Conservation (phyloP, 2,888 invertebrate species). For the Sinelater perroti region DNA sequence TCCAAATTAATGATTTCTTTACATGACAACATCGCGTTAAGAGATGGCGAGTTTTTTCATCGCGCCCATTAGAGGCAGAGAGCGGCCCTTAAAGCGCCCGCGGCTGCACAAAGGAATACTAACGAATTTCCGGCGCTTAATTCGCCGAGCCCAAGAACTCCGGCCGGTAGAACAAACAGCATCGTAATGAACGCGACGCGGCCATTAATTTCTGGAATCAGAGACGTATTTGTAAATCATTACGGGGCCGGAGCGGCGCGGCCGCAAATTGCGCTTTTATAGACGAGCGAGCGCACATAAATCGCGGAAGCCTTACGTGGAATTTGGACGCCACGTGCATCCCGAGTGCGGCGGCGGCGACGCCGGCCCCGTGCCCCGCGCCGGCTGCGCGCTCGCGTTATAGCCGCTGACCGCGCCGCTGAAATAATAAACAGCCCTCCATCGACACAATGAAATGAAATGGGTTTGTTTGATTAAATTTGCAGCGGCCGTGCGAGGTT, state of each 20-base stretch:
- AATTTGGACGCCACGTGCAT: slow-evolving; percentile 33
- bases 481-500: slow-evolving; percentile 38
- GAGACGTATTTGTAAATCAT: slow-evolving; percentile 45
- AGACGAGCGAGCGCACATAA: slow-evolving; percentile 38
- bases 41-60: too few relatives aligned
- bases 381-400: slow-evolving; percentile 40
- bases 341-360: slow-evolving; percentile 26
- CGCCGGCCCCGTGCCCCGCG: slow-evolving; percentile 23
- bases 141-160: slow-evolving; percentile 10
- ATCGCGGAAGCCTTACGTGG: slow-evolving; percentile 38
- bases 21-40: too few relatives aligned
- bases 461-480: slow-evolving; percentile 47
- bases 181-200: slow-evolving; percentile 19
- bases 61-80: too few relatives aligned
- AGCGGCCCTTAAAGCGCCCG: too few relatives aligned
- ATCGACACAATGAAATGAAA: slow-evolving; percentile 45
- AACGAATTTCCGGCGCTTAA: slow-evolving; percentile 9
- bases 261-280: slow-evolving; percentile 39
- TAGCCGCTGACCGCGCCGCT: slow-evolving; percentile 44
- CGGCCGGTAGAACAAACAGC: slow-evolving; percentile 13
- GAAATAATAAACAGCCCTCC: slow-evolving; percentile 48
- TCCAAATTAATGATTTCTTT: too few relatives aligned
- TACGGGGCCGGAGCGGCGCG: slow-evolving; percentile 34
- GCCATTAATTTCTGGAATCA: slow-evolving; percentile 42
- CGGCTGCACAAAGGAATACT: background rate